Evolutionary conservation across 2,113 vertebrate genomes (phyloP), one percentile per base, ranked within the genome.

Genomic region (Poicephalus meyeri): DNA sequence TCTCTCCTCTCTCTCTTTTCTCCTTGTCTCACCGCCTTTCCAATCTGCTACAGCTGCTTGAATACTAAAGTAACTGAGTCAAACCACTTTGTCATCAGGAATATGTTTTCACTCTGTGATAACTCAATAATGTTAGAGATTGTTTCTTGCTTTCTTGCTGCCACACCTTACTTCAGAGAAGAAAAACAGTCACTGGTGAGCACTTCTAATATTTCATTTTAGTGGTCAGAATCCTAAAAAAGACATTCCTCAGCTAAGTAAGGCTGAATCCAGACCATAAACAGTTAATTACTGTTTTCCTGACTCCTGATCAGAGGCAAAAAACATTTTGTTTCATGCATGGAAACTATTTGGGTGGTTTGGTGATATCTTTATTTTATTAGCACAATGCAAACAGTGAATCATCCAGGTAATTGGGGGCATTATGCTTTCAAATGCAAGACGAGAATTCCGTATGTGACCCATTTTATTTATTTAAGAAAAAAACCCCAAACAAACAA

Each of bases 31-130:
- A 93, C 78, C 2, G 47, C 81, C 84, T 96, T 94, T 95, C 85
- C 91, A 95, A 95, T 78, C 44, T 93, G 90, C 94, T 80, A 80
- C 81, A 94, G 86, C 82, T 92, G 91, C 86, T 90, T 93, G 82
- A 97, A 91, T 86, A 92, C 86, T 88, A 93, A 93, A 92, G 87
- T 85, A 96, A 95, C 64, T 91, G 82, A 80, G 76, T 95, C 81
- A 93, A 96, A 91, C 89, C 64, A 83, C 81, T 92, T 92, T 91
- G 92, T 91, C 92, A 82, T 91, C 58, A 85, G 83, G 85, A 92
- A 76, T 86, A 80, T 85, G 52, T 94, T 94, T 94, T 70, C 77
- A 42, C 84, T 92, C 63, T 53, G 61, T 89, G 85, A 90, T 94
- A 94, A 93, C 79, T 90, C 91, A 93, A 84, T 87, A 96, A 84